Evolutionary conservation across 2,113 vertebrate genomes (phyloP), one percentile per base, ranked within the genome.

Genomic region (Laterallus jamaicensis): DNA sequence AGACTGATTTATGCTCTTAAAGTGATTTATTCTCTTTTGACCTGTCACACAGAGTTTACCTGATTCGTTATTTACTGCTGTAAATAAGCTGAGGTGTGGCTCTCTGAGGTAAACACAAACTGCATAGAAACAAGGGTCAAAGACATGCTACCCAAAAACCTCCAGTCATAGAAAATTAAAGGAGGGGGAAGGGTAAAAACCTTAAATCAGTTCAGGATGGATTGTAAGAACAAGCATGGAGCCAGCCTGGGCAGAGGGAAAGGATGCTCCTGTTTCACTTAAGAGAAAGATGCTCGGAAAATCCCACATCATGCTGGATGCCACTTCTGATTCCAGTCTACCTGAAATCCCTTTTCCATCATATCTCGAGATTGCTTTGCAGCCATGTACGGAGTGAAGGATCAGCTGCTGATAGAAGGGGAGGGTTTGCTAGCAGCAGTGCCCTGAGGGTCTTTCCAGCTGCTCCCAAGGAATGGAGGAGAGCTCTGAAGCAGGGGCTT

Each of bases 1-100:
- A 93, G 44, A 58, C 58, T 91, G 86, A 93, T 94, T 85, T 91
- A 91, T 83, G 44, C 39, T 86, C 42, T 52, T 58, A 10, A 90
- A 92, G 71, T 82, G 49, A 75, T 92, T 93, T 83, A 80, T 35
- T 82, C n/a, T 77, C 37, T 82, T 95, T 86, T 77, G 6, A 70
- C 18, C 32, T 75, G 50, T 76, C 84, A 79, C 68, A 75, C 31
- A 88, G 68, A 49, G 59, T 59, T 83, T 52, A 49, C 59, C 50
- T 52, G 35, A 67, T 88, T 93, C 83, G 44, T 91, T 87, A 60
- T 64, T 90, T 88, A 70, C 55, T 82, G 52, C 10, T 90, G 37
- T 60, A 35, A 87, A 95, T 3, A 11, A 93, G 71, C 7, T 49
- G 20, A 75, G 40, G 22, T 3, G 4, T 42, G 25, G 62, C 11